Conservation (phyloP, 2,113 vertebrate genomes). For the Synodontis membranacea region DNA sequence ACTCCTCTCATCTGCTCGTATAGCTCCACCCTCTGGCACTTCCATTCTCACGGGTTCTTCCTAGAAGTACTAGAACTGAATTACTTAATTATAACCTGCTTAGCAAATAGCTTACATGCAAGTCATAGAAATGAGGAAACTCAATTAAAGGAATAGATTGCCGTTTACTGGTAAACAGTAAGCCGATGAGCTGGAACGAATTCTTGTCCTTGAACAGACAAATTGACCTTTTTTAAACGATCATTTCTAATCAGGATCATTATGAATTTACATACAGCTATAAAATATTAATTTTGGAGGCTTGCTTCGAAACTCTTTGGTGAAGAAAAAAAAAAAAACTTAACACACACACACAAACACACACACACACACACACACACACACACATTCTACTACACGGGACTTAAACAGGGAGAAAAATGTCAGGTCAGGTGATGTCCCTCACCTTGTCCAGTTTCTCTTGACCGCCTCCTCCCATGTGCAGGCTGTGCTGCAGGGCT, state of each 20-base stretch:
- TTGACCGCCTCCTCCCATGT: constrained; percentile 75
- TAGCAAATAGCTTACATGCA: background rate
- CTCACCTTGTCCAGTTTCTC: constrained; percentile 79
- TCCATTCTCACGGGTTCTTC: background rate
- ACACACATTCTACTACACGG: background rate
- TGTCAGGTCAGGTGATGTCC: background rate
- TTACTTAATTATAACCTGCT: background rate
- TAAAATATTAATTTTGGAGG: background rate
- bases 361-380: too few relatives aligned
- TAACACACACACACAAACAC: too few relatives aligned
- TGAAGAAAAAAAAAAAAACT: background rate
- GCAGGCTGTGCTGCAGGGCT: constrained; percentile 83
- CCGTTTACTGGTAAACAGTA: background rate
- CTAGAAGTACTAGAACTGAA: background rate
- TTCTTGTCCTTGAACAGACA: background rate
- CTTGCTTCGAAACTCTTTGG: background rate
- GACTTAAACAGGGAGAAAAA: background rate
- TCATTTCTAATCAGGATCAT: background rate
- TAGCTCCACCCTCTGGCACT: background rate
- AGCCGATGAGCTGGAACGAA: background rate
- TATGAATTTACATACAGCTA: background rate
- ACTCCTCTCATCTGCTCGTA: background rate
- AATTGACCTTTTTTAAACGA: background rate
- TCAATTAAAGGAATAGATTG: background rate
- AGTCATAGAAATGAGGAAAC: background rate